Evolutionary conservation across 2,113 vertebrate genomes (phyloP).

Genomic region (Crotalus viridis): DNA sequence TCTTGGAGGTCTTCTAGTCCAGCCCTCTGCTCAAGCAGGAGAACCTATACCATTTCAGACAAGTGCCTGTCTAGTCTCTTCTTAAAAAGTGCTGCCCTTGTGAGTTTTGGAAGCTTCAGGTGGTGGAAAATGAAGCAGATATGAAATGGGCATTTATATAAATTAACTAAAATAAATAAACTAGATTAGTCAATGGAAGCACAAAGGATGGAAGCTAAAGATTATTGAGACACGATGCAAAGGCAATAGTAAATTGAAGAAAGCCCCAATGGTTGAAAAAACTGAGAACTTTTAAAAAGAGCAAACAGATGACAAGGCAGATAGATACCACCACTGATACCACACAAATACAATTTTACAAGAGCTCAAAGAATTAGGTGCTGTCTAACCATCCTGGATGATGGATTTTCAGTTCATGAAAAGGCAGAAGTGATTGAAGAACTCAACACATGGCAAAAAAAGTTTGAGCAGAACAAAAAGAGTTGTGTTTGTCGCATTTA

Average conservation of each 20-base stretch:
- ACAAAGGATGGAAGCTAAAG: not conserved
- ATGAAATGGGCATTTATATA: not conserved
- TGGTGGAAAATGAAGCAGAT: not conserved
- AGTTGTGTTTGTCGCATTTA: not conserved
- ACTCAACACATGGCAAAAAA: not conserved
- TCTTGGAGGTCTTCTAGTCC: too few relatives aligned
- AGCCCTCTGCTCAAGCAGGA: too few relatives aligned
- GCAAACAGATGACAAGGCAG: not conserved
- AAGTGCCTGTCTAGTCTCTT: too few relatives aligned
- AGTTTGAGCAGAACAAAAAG: not conserved
- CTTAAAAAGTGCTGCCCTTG: too few relatives aligned
- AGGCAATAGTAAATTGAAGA: not conserved
- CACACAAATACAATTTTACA: not conserved
- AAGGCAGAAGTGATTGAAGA: not conserved
- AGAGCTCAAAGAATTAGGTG: not conserved
- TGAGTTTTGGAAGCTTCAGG: too few relatives aligned
- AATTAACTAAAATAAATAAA: not conserved
- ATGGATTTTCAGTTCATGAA: not conserved
- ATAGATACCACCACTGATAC: not conserved
- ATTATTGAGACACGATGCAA: not conserved
- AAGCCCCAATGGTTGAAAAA: not conserved
- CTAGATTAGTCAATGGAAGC: not conserved
- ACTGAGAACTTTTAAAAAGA: not conserved
- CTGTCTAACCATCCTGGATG: not conserved
- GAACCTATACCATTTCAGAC: too few relatives aligned